Evolutionary conservation across 2,797 vertebrate genomes (phyloP), one percentile per base, ranked within the genome.

Genomic region (Falco columbarius): DNA sequence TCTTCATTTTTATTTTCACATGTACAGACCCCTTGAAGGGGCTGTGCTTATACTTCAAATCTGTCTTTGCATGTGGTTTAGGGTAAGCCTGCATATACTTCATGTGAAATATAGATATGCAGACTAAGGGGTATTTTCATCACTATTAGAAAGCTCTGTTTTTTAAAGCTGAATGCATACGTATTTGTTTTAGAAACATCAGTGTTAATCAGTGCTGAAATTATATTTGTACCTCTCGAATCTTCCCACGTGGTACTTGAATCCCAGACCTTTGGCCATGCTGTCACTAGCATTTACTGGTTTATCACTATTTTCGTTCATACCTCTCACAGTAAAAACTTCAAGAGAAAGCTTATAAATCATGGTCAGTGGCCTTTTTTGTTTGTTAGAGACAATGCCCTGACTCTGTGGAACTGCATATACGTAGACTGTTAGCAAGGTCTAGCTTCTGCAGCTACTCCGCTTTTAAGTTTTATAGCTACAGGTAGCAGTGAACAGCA

Each of bases 1-100:
- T 30, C 18, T 24, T 17, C 2, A 0, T 27, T 18, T 24, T 38
- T 47, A 26, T 44, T 81, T n/a, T 12, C 12, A 3, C 14, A 1
- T 3, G 10, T 54, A 7, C 54, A 4, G n/a, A 8, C 65, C 73
- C 32, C 62, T 92, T 44, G 17, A 46, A 61, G 72, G 8, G 24
- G 26, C 63, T 49, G 16, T 51, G 21, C 51, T 62, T 29, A 20
- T 38, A 30, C 66, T 12, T 26, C 9, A 21, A 17, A 10, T 22
- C 26, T 68, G 19, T 8, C 46, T 68, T n/a, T 81, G 49, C 8
- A 1, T 10, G 19, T 46, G 11, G 20, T 44, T 8, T 29, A 23
- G 72, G 44, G 66, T 15, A 16, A 5, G 7, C 17, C 36, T 47
- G 49, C 24, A 1, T 12, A 5, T 3, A 11, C 34, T n/a, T 65